Evolutionary conservation across 2,113 vertebrate genomes (phyloP).

Genomic region (Thomomys bottae): DNA sequence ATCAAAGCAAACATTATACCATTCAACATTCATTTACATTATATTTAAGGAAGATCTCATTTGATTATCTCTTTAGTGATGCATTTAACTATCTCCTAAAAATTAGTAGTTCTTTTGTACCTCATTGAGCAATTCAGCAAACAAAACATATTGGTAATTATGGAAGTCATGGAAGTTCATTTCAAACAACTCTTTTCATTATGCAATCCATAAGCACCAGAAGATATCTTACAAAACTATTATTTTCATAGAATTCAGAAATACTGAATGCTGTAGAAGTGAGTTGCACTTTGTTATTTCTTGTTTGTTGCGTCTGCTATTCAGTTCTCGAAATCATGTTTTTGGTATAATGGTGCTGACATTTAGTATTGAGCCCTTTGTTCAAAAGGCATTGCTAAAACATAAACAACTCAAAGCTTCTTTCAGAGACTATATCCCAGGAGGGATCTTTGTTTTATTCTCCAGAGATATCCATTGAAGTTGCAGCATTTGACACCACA

Average conservation of each 20-base stretch:
- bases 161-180: background rate
- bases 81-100: background rate
- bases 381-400: background rate
- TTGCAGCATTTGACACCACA: background rate
- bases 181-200: background rate
- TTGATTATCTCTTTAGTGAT: background rate
- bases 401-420: background rate
- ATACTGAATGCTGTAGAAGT: background rate
- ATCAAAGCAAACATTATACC: background rate
- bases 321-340: background rate
- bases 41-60: background rate
- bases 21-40: background rate
- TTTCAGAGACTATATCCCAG: background rate
- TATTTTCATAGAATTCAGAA: background rate
- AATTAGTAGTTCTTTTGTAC: too few relatives aligned
- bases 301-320: background rate
- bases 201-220: background rate
- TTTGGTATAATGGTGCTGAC: background rate
- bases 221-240: background rate
- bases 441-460: background rate
- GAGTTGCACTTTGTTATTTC: background rate
- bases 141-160: background rate
- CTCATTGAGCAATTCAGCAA: background rate
- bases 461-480: background rate
- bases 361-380: background rate